phyloP scores from a whole-genome alignment of 2,113 vertebrate species.

The Indicator maculatus region DNA sequence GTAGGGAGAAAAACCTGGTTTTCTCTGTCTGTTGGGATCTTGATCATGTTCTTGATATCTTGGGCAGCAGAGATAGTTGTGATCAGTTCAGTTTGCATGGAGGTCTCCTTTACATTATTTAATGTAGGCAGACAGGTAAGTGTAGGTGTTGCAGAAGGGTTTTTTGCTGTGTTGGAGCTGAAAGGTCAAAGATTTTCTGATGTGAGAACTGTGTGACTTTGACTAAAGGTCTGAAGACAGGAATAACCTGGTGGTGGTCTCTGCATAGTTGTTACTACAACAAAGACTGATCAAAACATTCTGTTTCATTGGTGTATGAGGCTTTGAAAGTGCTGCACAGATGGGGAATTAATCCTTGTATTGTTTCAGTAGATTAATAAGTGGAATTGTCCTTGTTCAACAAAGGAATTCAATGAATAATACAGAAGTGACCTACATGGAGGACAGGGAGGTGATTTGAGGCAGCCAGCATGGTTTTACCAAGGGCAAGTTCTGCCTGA shows the following conservation, averaged over 20 bases:
- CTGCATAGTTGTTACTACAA: not conserved
- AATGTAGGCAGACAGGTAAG: not conserved
- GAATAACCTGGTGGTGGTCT: not conserved
- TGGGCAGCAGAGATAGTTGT: not conserved
- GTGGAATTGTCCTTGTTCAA: not conserved
- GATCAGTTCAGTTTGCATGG: not conserved
- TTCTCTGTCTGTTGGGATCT: not conserved
- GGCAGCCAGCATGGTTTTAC: too few relatives aligned
- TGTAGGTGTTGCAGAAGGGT: not conserved
- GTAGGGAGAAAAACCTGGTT: not conserved
- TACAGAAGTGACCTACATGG: not conserved
- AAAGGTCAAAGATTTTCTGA: not conserved
- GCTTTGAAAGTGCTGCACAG: not conserved
- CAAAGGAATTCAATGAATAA: not conserved
- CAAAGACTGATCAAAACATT: not conserved
- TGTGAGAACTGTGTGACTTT: not conserved
- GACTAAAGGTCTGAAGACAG: not conserved
- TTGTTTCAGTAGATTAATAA: constrained; percentile 22
- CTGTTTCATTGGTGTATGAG: not conserved
- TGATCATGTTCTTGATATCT: fast-evolving
- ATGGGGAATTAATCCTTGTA: constrained; percentile 2
- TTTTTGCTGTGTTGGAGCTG: not conserved
- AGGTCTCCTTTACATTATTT: not conserved
- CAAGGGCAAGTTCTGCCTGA: too few relatives aligned
- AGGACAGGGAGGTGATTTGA: too few relatives aligned